These are phyloP conservation scores for Neosilurus mollespiculum DNA, from an alignment of 2,797 vertebrate species.

Conservation along the genomic window DNA sequence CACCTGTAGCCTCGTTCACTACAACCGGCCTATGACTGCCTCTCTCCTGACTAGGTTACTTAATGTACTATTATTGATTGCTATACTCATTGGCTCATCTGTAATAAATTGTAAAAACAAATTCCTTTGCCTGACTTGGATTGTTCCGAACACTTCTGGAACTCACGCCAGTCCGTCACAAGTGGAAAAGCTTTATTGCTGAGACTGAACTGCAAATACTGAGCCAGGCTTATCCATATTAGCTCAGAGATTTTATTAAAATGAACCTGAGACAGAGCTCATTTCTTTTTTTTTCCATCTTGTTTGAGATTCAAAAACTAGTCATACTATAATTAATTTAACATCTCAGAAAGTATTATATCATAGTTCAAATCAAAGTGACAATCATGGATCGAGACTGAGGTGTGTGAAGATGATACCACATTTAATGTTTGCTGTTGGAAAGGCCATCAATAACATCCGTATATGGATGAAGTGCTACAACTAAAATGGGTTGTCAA, in stretches of 20 bases:
- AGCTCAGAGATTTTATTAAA: neutral
- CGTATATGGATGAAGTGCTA: slow-evolving; percentile 55
- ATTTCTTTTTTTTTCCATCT: neutral
- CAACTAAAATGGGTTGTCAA: slow-evolving; percentile 54
- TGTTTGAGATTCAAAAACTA: slow-evolving; percentile 19
- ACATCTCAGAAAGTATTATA: slow-evolving; percentile 35
- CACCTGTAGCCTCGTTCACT: too few species aligned
- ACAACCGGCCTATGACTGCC: too few species aligned
- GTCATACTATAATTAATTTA: slow-evolving; percentile 16
- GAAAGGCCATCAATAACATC: slow-evolving; percentile 54
- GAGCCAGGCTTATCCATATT: slow-evolving; percentile 3
- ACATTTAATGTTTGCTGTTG: slow-evolving; percentile 20
- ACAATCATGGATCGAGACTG: neutral
- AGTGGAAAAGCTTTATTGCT: slow-evolving; percentile 14
- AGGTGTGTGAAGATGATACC: slow-evolving; percentile 27
- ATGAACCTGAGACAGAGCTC: neutral
- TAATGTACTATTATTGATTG: too few species aligned
- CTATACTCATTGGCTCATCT: too few species aligned
- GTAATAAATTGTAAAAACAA: too few species aligned
- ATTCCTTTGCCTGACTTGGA: too few species aligned
- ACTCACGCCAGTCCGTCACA: too few species aligned
- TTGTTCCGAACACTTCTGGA: too few species aligned
- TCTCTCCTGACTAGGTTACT: too few species aligned
- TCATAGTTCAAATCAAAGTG: slow-evolving; percentile 34
- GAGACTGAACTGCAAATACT: slow-evolving; percentile 1